These are phyloP conservation scores for Myiotriccus ornatus DNA, from an alignment of 2,797 vertebrate species.

Conservation along the genomic window DNA sequence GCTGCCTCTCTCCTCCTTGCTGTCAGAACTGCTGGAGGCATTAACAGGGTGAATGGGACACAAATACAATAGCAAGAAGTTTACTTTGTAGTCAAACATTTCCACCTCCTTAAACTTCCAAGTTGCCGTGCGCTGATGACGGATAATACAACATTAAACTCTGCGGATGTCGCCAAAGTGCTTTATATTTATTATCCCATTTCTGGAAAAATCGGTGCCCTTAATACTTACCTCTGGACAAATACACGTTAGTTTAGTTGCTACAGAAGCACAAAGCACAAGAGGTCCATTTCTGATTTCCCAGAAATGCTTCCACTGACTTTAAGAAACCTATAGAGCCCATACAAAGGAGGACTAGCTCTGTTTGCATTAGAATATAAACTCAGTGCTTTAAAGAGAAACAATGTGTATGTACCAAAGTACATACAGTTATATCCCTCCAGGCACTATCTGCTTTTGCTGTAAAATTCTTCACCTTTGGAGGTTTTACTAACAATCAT, in stretches of 20 bases:
- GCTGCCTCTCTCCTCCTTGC: accelerated
- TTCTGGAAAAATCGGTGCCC: neutral
- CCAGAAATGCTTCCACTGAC: neutral
- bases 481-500: slow-evolving; percentile 8
- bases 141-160: neutral
- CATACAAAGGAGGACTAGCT: neutral
- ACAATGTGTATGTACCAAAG: neutral
- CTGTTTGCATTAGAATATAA: neutral
- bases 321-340: neutral
- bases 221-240: neutral
- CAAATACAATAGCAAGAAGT: neutral
- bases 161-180: neutral
- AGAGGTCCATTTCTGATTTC: neutral
- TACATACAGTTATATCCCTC: neutral
- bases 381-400: neutral
- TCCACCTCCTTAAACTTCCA: neutral
- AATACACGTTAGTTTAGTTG: neutral
- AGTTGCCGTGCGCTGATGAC: neutral
- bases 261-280: neutral
- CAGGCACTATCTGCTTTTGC: neutral
- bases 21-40: neutral
- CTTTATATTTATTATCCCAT: neutral
- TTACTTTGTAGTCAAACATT: neutral
- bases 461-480: neutral
- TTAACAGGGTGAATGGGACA: neutral